A percentile compares a stretch with the other conserved stretches of the same genome.
phyloP scores from a whole-genome alignment of 1,140 invertebrate genomes.

The Stegodyphus dumicola region DNA sequence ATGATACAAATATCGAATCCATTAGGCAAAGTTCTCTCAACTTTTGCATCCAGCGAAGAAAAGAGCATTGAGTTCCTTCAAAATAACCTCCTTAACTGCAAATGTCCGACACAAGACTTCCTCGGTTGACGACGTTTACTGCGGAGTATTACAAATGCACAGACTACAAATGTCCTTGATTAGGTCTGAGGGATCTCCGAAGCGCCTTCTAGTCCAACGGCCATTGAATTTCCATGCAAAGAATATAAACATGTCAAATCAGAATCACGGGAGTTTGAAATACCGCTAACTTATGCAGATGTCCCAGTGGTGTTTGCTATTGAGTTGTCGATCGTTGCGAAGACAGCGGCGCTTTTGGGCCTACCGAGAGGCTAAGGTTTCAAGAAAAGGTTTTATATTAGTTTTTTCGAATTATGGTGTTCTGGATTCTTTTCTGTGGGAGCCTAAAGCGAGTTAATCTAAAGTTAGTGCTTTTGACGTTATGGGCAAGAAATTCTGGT shows the following conservation, averaged over 20 bases:
- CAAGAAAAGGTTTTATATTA: slow-evolving; percentile 45
- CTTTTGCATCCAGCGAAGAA: background rate
- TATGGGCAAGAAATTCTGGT: background rate
- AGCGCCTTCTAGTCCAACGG: slow-evolving; percentile 20
- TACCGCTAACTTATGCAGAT: slow-evolving; percentile 55
- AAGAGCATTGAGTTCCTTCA: background rate
- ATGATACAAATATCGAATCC: too few relatives aligned
- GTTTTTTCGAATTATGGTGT: slow-evolving; percentile 28
- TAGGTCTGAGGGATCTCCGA: slow-evolving; percentile 26
- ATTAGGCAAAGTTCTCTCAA: too few relatives aligned
- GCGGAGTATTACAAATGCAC: slow-evolving; percentile 39
- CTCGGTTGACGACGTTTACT: slow-evolving; percentile 10
- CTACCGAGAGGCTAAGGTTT: slow-evolving; percentile 7
- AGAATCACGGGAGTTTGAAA: slow-evolving; percentile 52
- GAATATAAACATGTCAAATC: slow-evolving; percentile 56
- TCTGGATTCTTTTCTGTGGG: background rate
- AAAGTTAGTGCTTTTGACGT: background rate
- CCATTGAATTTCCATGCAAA: slow-evolving; percentile 55
- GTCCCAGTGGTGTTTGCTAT: slow-evolving; percentile 22
- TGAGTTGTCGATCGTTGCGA: slow-evolving; percentile 40
- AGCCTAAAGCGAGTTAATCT: background rate
- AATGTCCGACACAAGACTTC: slow-evolving; percentile 18
- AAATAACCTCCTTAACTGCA: background rate
- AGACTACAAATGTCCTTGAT: slow-evolving; percentile 55
- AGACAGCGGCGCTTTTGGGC: slow-evolving; percentile 4